Evolutionary conservation across 2,113 vertebrate genomes (phyloP).

Genomic region (Cheilinus undulatus): DNA sequence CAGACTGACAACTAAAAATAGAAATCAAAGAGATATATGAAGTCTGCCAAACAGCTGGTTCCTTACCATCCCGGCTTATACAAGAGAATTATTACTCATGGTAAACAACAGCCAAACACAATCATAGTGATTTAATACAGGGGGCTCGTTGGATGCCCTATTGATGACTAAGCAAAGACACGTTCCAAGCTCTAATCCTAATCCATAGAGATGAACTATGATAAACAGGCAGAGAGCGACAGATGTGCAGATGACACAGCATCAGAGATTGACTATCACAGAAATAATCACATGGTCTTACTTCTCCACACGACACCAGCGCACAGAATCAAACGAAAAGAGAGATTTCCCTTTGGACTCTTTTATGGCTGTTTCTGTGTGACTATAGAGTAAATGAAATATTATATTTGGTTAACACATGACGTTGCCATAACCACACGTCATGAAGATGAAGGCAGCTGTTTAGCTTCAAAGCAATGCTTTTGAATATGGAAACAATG

Average conservation of each 20-base stretch:
- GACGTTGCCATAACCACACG: background rate
- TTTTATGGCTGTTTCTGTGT: background rate
- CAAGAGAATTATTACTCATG: conserved; percentile 48
- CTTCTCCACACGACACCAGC: background rate
- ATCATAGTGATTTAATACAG: conserved; percentile 20
- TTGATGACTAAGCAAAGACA: conserved; percentile 71
- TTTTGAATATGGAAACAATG: too few relatives aligned
- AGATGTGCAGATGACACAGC: conserved; percentile 65
- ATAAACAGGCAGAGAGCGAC: conserved; percentile 49
- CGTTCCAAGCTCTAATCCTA: conserved; percentile 68
- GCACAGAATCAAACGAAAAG: background rate
- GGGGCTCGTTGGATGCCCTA: conserved; percentile 11
- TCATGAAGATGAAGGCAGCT: too few relatives aligned
- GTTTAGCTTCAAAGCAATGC: too few relatives aligned
- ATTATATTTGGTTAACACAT: conserved; percentile 8
- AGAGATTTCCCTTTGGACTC: background rate
- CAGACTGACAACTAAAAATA: conserved; percentile 39
- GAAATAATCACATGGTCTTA: conserved; percentile 31
- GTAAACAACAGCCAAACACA: conserved; percentile 32
- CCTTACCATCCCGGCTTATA: conserved; percentile 9
- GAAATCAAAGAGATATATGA: conserved; percentile 37
- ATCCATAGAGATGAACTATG: conserved; percentile 69
- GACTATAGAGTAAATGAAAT: background rate
- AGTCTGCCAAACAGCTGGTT: conserved; percentile 39
- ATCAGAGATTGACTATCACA: conserved; percentile 40